phyloP scores from a whole-genome alignment of 2,797 vertebrate species.

The Chrosomus eos region DNA sequence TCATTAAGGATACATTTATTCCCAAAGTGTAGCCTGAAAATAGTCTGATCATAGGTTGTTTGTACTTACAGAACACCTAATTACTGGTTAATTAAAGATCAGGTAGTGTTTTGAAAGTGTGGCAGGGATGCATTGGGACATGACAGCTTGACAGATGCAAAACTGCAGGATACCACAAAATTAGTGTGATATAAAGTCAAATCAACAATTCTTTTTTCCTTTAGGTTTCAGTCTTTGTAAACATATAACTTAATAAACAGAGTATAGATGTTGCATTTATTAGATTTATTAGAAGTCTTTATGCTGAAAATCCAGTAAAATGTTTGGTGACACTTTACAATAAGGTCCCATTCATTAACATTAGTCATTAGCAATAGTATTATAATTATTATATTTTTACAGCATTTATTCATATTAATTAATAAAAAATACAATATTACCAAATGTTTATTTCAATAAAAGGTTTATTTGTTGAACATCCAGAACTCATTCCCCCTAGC shows the following conservation, averaged over 20 bases:
- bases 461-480: background rate
- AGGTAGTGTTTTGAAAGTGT: constrained; percentile 2
- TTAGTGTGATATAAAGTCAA: background rate
- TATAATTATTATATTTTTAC: background rate
- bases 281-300: background rate
- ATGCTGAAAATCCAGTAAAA: background rate
- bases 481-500: background rate
- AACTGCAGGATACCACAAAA: background rate
- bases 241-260: background rate
- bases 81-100: constrained; percentile 1
- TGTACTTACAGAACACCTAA: background rate
- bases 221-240: background rate
- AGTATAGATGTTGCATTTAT: background rate
- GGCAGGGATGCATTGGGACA: background rate
- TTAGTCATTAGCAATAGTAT: background rate
- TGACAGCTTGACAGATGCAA: background rate
- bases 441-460: background rate
- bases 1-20: constrained; percentile 2
- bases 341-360: background rate
- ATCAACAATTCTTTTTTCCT: background rate
- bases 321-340: background rate
- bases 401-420: background rate
- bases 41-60: background rate
- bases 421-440: background rate
- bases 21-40: constrained; percentile 9